phyloP scores from a whole-genome alignment of 2,888 invertebrate genomes.

The Pseudoips prasinana region DNA sequence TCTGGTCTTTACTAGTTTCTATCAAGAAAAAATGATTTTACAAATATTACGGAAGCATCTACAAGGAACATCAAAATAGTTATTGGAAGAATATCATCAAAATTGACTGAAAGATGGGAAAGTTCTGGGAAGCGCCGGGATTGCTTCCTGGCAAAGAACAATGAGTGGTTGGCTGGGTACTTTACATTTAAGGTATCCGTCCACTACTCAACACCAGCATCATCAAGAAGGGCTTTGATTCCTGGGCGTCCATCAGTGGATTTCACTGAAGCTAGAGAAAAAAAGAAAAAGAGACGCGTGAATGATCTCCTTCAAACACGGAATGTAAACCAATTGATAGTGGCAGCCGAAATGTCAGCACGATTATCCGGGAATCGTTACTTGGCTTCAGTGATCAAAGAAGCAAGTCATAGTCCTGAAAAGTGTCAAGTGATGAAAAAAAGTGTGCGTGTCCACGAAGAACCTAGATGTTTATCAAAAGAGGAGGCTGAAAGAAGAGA shows the following conservation, averaged over 20 bases:
- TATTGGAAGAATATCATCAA: too few relatives aligned
- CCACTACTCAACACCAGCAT: neutral
- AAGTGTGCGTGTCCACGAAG: neutral
- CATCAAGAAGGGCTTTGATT: neutral
- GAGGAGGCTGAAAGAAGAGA: too few relatives aligned
- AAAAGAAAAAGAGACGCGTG: neutral
- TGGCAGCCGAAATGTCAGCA: neutral
- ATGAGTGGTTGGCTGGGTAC: neutral
- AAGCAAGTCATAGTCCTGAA: neutral
- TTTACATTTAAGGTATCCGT: neutral
- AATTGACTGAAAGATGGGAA: neutral
- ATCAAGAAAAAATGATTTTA: too few relatives aligned
- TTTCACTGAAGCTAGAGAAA: neutral
- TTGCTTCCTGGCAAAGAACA: neutral
- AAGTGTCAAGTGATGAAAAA: neutral
- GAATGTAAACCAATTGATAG: neutral
- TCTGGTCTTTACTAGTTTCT: neutral
- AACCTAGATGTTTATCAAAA: neutral
- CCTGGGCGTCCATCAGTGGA: neutral
- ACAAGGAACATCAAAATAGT: neutral
- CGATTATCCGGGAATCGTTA: neutral
- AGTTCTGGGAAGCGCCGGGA: neutral
- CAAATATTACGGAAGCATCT: neutral
- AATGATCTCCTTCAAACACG: neutral
- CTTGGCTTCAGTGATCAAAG: neutral